These are phyloP conservation scores for Asobara japonica DNA, from an alignment of 1,140 invertebrate genomes.

Conservation along the genomic window DNA sequence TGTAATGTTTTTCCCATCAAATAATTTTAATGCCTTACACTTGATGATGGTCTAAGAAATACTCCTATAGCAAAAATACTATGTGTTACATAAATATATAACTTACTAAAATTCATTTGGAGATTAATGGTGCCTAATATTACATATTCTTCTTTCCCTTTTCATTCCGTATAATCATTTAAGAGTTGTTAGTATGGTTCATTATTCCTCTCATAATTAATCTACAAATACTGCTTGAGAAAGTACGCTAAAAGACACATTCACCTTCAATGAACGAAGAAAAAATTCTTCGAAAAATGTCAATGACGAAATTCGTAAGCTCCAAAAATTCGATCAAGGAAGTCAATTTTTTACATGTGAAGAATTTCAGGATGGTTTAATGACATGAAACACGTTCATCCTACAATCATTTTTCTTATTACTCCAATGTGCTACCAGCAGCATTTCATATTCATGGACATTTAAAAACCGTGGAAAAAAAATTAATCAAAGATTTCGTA, in stretches of 20 bases:
- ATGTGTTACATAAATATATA: slow-evolving; percentile 24
- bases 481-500: no score
- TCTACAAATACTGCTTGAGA: not conserved
- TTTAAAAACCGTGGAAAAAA: no score
- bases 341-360: no score
- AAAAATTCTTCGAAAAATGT: no score
- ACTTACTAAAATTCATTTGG: slow-evolving; percentile 4
- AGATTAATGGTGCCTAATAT: not conserved
- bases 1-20: not conserved
- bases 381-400: no score
- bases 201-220: not conserved
- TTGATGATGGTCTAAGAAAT: slow-evolving; percentile 10
- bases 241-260: not conserved
- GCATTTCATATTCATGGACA: no score
- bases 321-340: no score
- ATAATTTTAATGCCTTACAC: not conserved
- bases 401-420: no score
- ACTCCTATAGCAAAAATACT: slow-evolving; percentile 25
- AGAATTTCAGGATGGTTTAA: no score
- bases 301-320: no score
- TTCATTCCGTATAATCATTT: not conserved
- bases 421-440: no score
- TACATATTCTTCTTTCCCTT: not conserved
- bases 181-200: not conserved
- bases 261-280: not conserved